phyloP scores from a whole-genome alignment of 2,797 vertebrate genomes.

The Sebastes matsubarae region DNA sequence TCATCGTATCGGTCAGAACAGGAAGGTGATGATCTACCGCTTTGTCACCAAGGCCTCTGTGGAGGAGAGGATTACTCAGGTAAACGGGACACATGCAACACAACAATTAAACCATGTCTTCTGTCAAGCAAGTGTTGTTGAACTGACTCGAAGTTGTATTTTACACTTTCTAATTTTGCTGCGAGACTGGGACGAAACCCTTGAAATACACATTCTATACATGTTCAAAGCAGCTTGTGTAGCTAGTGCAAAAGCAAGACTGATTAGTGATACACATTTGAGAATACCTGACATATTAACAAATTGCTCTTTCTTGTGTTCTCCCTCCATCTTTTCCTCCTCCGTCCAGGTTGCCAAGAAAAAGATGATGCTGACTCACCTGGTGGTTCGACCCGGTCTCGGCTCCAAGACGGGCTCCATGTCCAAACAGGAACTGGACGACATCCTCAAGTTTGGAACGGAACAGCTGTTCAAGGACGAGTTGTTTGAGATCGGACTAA shows the following conservation, averaged over 20 bases:
- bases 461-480: slow-evolving; percentile 97
- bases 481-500: slow-evolving; percentile 52
- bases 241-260: not conserved
- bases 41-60: slow-evolving; percentile 98
- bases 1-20: slow-evolving; percentile 98
- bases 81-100: not conserved
- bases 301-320: not conserved
- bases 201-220: not conserved
- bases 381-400: slow-evolving; percentile 95
- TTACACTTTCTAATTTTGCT: too few relatives aligned
- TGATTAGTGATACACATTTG: not conserved
- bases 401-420: slow-evolving; percentile 98
- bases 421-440: slow-evolving; percentile 98
- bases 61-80: slow-evolving; percentile 95
- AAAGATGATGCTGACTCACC: slow-evolving; percentile 99
- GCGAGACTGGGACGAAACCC: not conserved
- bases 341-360: slow-evolving; percentile 91
- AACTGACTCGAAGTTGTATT: too few relatives aligned
- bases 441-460: slow-evolving; percentile 98
- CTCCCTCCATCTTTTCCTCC: not conserved
- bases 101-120: not conserved
- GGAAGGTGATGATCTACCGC: slow-evolving; percentile 99
- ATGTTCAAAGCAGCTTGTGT: not conserved
- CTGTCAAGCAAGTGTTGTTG: not conserved
- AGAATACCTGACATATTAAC: too few relatives aligned